A percentile compares a stretch with the other conserved stretches of the same genome.
These are phyloP conservation scores for Eupithecia exiguata DNA, from an alignment of 2,888 invertebrate genomes.

Conservation along the genomic window DNA sequence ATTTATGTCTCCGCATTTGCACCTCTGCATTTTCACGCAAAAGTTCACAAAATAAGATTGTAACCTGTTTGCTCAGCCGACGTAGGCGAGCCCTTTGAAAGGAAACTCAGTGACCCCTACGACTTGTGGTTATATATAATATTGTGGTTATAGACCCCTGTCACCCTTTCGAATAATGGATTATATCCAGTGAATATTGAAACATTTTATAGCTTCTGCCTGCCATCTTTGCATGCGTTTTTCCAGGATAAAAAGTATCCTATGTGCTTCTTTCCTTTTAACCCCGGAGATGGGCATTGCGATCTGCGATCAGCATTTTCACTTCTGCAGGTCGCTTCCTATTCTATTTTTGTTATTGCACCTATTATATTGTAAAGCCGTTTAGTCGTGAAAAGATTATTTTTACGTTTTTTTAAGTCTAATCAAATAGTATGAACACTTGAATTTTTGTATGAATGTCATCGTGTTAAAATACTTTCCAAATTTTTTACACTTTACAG, in stretches of 20 bases:
- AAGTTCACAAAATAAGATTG: background rate
- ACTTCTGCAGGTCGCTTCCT: no score
- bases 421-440: background rate
- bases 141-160: slow-evolving; percentile 22
- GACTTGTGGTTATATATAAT: slow-evolving; percentile 21
- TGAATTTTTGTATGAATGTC: background rate
- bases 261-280: background rate
- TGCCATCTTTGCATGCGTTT: background rate
- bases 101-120: slow-evolving; percentile 26
- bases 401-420: no score
- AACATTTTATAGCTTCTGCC: background rate
- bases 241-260: background rate
- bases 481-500: background rate
- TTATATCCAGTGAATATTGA: slow-evolving; percentile 19
- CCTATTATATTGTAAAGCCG: no score
- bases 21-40: slow-evolving; percentile 7
- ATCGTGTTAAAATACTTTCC: background rate
- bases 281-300: no score
- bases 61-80: slow-evolving; percentile 9
- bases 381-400: no score
- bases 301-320: no score
- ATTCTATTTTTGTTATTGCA: no score
- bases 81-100: slow-evolving; percentile 18
- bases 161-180: slow-evolving; percentile 21
- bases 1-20: background rate